phyloP scores from a whole-genome alignment of 2,888 invertebrate genomes.

The Gymnocheta viridis region DNA sequence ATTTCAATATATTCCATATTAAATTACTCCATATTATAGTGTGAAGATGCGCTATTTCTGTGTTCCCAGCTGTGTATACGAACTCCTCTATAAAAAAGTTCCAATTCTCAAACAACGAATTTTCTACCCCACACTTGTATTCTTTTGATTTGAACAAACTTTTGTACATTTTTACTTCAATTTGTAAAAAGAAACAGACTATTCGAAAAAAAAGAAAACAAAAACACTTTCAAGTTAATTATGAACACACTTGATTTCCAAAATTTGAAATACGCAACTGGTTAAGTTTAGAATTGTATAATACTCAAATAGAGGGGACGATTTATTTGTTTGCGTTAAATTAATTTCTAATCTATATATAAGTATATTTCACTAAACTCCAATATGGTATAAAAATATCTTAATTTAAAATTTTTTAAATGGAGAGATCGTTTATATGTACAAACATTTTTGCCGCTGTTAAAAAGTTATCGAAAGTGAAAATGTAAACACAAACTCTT shows the following conservation, averaged over 20 bases:
- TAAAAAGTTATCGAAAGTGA: neutral
- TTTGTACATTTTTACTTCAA: slow-evolving; percentile 9
- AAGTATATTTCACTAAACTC: neutral
- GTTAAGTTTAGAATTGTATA: neutral
- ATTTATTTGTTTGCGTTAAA: neutral
- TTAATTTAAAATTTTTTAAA: neutral
- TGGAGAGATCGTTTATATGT: neutral
- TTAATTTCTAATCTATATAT: neutral
- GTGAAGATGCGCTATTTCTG: neutral
- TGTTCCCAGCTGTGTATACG: neutral
- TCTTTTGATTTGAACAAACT: neutral
- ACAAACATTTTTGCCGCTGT: neutral
- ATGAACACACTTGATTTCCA: slow-evolving; percentile 23
- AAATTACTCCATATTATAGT: neutral
- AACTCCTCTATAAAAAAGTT: neutral
- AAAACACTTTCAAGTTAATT: too few species aligned
- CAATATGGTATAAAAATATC: neutral
- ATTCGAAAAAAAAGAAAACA: neutral
- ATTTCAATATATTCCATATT: neutral
- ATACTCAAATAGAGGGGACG: neutral
- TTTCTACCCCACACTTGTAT: slow-evolving; percentile 32
- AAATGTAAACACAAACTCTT: neutral
- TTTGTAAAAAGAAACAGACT: neutral
- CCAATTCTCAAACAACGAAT: neutral
- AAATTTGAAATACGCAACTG: slow-evolving; percentile 13